phyloP scores from a whole-genome alignment of 2,113 vertebrate species.

The Hippocampus mohnikei region DNA sequence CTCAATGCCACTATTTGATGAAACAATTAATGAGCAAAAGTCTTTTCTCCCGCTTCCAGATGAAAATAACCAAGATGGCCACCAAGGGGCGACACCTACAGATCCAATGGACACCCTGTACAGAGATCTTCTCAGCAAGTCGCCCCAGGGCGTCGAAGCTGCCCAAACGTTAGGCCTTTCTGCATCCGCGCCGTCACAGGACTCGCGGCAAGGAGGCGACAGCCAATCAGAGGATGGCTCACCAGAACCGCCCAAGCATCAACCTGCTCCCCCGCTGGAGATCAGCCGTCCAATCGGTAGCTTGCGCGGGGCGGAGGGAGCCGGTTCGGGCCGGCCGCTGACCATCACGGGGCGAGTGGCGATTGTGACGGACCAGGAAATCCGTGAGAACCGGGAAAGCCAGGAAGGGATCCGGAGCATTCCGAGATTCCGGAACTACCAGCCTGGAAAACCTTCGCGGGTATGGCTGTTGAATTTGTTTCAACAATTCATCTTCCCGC shows the following conservation, averaged over 20 bases:
- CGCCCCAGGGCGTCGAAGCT: slow-evolving; percentile 6
- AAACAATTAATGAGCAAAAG: neutral
- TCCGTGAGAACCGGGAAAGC: slow-evolving; percentile 79
- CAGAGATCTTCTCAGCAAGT: slow-evolving; percentile 56
- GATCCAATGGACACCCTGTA: slow-evolving; percentile 64
- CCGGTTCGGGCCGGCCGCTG: slow-evolving; percentile 35
- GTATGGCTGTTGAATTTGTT: slow-evolving; percentile 49
- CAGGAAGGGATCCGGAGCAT: slow-evolving; percentile 80
- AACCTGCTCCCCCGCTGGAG: slow-evolving; percentile 37
- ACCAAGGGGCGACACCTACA: slow-evolving; percentile 45
- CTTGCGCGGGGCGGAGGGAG: slow-evolving; percentile 47
- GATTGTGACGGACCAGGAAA: slow-evolving; percentile 81
- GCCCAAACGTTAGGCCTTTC: neutral
- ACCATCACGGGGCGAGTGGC: slow-evolving; percentile 77
- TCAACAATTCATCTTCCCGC: neutral
- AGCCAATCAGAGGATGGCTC: slow-evolving; percentile 22
- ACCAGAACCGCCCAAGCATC: neutral
- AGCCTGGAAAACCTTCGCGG: slow-evolving; percentile 80
- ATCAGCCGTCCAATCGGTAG: slow-evolving; percentile 71
- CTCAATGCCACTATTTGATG: neutral
- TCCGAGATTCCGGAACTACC: slow-evolving; percentile 83
- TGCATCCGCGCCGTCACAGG: slow-evolving; percentile 14
- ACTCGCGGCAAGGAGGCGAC: neutral
- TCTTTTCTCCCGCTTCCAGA: slow-evolving; percentile 40
- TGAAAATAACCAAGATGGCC: slow-evolving; percentile 43